These are phyloP conservation scores for Pelobates fuscus DNA, from an alignment of 2,113 vertebrate genomes.

Conservation along the genomic window DNA sequence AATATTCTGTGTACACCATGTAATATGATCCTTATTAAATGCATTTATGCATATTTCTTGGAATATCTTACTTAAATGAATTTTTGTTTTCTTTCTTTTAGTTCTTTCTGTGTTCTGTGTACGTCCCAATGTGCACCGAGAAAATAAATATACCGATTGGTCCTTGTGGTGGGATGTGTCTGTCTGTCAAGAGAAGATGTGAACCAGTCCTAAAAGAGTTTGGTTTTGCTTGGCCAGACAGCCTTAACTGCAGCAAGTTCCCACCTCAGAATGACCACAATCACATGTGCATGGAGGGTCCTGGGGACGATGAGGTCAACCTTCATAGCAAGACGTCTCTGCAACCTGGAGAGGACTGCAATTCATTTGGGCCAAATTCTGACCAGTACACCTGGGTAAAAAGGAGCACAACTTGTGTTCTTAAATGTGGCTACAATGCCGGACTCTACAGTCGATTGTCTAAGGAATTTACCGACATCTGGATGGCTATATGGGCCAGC, in stretches of 20 bases:
- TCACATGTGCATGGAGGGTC: slow-evolving; percentile 99
- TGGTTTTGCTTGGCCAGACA: slow-evolving; percentile 93
- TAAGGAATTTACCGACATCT: slow-evolving; percentile 96
- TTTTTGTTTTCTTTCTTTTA: slow-evolving; percentile 57
- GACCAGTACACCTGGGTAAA: slow-evolving; percentile 96
- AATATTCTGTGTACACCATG: too few species aligned
- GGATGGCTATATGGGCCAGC: slow-evolving; percentile 97
- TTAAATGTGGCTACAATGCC: slow-evolving; percentile 93
- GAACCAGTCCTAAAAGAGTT: slow-evolving; percentile 94
- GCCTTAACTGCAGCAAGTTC: slow-evolving; percentile 95
- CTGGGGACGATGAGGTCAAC: slow-evolving; percentile 87
- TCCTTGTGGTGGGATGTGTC: slow-evolving; percentile 95
- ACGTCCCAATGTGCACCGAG: slow-evolving; percentile 98
- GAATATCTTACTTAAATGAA: too few species aligned
- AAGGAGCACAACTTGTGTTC: slow-evolving; percentile 85
- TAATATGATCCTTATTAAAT: too few species aligned
- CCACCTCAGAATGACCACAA: slow-evolving; percentile 97
- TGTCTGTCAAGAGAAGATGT: slow-evolving; percentile 92
- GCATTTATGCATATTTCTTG: too few species aligned
- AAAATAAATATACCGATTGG: slow-evolving; percentile 97
- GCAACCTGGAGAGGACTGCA: slow-evolving; percentile 88
- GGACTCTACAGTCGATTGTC: slow-evolving; percentile 88
- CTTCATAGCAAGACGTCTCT: slow-evolving; percentile 77
- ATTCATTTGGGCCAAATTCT: slow-evolving; percentile 75
- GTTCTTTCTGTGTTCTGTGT: slow-evolving; percentile 98